These are phyloP conservation scores for Arvicanthis niloticus DNA, from an alignment of 2,113 vertebrate genomes.

Conservation along the genomic window DNA sequence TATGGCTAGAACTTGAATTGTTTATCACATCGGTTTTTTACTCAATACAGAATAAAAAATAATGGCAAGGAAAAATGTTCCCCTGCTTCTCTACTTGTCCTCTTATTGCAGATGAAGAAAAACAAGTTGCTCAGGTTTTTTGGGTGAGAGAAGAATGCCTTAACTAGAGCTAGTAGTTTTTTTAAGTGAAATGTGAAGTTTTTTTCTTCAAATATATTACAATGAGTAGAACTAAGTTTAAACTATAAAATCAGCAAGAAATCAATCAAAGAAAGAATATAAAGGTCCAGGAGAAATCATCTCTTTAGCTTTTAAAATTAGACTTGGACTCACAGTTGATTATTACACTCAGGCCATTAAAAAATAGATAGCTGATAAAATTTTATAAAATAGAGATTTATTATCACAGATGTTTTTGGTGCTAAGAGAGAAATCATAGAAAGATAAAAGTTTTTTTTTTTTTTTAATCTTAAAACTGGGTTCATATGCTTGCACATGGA, in stretches of 20 bases:
- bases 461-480: neutral
- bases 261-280: neutral
- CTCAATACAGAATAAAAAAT: neutral
- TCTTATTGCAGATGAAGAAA: neutral
- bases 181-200: neutral
- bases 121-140: neutral
- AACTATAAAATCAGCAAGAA: neutral
- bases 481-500: neutral
- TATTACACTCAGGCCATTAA: slow-evolving; percentile 5
- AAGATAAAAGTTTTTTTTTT: neutral
- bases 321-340: neutral
- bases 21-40: slow-evolving; percentile 59
- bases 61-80: slow-evolving; percentile 14
- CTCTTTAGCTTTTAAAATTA: neutral
- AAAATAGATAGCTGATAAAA: neutral
- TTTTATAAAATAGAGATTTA: neutral
- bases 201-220: slow-evolving; percentile 31
- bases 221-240: slow-evolving; percentile 48
- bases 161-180: slow-evolving; percentile 7
- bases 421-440: neutral
- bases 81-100: neutral
- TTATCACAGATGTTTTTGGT: neutral
- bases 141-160: neutral
- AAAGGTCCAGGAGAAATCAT: neutral
- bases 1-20: slow-evolving; percentile 45